phyloP scores from a whole-genome alignment of 2,797 vertebrate genomes.

The Sebastes steindachneri region DNA sequence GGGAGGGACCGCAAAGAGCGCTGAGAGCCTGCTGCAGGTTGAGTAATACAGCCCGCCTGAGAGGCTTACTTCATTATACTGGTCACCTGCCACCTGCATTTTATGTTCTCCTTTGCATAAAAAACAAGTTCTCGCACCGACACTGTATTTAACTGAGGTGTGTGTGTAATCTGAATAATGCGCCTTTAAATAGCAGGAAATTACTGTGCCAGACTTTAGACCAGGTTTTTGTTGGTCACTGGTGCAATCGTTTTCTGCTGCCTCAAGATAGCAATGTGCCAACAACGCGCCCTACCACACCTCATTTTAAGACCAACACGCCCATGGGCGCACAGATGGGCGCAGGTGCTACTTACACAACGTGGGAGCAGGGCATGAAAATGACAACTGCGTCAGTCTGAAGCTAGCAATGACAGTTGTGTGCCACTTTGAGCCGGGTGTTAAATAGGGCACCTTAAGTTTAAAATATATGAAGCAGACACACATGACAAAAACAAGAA shows the following conservation, averaged over 20 bases:
- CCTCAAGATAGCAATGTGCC: background rate
- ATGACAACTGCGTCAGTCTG: no score
- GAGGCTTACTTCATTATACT: background rate
- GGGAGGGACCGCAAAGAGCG: background rate
- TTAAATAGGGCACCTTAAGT: background rate
- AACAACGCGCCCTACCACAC: background rate
- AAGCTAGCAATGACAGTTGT: no score
- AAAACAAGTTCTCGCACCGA: no score
- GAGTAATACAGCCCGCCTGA: background rate
- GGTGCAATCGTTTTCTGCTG: background rate
- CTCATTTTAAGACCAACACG: background rate
- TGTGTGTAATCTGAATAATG: background rate
- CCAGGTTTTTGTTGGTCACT: no score
- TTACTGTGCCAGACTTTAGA: background rate
- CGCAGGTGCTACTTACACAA: no score
- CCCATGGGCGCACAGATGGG: no score
- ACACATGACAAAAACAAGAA: background rate
- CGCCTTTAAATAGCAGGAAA: background rate
- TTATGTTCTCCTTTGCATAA: background rate
- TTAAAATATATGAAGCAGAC: background rate
- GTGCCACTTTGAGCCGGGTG: no score
- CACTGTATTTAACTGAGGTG: no score
- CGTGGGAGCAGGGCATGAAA: no score
- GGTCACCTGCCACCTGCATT: background rate
- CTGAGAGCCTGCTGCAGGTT: background rate